These are phyloP conservation scores for Bufotes viridis DNA, from an alignment of 2,797 vertebrate species.

Conservation along the genomic window DNA sequence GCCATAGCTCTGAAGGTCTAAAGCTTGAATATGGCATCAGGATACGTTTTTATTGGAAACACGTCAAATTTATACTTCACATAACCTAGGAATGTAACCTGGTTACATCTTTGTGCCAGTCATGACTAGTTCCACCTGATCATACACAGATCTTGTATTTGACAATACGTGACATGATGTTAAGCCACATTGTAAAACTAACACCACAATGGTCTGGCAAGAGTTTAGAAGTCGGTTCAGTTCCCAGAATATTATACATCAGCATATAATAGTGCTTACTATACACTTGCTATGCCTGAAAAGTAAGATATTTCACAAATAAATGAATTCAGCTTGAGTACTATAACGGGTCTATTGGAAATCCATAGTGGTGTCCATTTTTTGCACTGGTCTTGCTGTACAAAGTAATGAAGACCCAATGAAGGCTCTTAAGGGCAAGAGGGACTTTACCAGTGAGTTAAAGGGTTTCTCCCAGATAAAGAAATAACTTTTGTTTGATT, in stretches of 20 bases:
- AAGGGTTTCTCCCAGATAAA: too few species aligned
- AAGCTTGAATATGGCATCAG: too few species aligned
- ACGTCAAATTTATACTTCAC: background rate
- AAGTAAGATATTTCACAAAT: background rate
- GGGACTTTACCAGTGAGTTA: too few species aligned
- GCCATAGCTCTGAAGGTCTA: too few species aligned
- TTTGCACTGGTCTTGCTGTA: too few species aligned
- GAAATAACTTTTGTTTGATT: too few species aligned
- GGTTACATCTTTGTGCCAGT: background rate
- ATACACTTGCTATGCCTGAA: background rate
- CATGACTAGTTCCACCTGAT: background rate
- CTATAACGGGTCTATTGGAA: too few species aligned
- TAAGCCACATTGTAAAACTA: background rate
- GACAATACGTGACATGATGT: background rate
- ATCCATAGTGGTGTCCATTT: too few species aligned
- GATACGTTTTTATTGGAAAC: too few species aligned
- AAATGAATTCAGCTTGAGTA: background rate
- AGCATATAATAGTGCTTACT: background rate
- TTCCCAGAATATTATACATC: background rate
- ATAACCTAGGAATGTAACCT: background rate
- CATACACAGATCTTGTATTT: background rate
- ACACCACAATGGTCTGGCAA: background rate
- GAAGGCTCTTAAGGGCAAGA: too few species aligned
- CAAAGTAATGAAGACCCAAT: too few species aligned
- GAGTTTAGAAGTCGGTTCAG: background rate